phyloP scores from a whole-genome alignment of 1,140 invertebrate genomes.

The Anoplophora glabripennis region DNA sequence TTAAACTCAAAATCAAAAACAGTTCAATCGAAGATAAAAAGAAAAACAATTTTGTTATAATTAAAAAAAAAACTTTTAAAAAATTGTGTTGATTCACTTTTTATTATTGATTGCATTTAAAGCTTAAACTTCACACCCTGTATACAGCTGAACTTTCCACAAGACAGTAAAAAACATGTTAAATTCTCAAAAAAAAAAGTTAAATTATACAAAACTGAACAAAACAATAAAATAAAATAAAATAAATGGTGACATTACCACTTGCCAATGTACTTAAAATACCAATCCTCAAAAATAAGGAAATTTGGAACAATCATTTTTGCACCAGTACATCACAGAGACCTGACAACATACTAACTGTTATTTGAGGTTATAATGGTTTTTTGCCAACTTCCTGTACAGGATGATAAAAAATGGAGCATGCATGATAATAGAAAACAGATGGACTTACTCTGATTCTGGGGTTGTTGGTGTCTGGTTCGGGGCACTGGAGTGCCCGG shows the following conservation, averaged over 20 bases:
- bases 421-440: background rate
- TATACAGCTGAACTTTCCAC: too few relatives aligned
- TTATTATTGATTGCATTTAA: too few relatives aligned
- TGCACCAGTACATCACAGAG: background rate
- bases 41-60: too few relatives aligned
- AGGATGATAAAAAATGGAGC: background rate
- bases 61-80: too few relatives aligned
- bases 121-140: background rate
- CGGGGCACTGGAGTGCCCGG: constrained; percentile 41
- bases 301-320: constrained; percentile 29
- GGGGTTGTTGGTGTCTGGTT: constrained; percentile 62
- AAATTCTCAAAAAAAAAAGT: too few relatives aligned
- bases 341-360: too few relatives aligned
- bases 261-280: constrained; percentile 30
- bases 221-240: too few relatives aligned
- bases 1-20: too few relatives aligned
- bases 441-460: constrained; percentile 51
- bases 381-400: constrained; percentile 13
- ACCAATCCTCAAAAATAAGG: constrained; percentile 32
- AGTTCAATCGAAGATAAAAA: too few relatives aligned
- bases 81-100: too few relatives aligned
- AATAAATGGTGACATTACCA: constrained; percentile 28
- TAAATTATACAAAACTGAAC: too few relatives aligned
- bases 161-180: background rate
- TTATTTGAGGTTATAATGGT: too few relatives aligned